Evolutionary conservation across 2,113 vertebrate species (phyloP), one percentile per base, ranked within the genome.

Genomic region (Callochromis pleurospilus): DNA sequence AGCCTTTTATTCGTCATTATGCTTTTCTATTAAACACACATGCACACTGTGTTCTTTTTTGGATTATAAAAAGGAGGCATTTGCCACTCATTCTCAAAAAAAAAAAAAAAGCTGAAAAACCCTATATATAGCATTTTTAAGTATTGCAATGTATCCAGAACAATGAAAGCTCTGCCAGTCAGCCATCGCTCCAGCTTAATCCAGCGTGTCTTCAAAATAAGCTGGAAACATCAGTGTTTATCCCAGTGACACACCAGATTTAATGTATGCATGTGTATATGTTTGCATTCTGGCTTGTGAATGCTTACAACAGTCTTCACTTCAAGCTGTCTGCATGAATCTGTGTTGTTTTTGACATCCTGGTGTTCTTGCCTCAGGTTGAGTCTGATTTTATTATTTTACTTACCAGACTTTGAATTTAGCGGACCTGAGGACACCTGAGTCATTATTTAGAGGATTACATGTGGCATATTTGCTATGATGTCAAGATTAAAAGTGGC

Each of bases 131-230:
- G 81, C 58, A 70, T 88, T 45, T 81, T 58, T 9, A 60, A 82
- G 80, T 54, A 62, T 31, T 83, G 77, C 79, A 51, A 19, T 80
- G 29, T 15, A 45, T 73, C 38, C 65, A 79, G 19, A 86, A 82
- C 83, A 85, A 90, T 85, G 40, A 89, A 93, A 80, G 90, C 87
- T 85, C 79, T 75, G 84, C 86, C 88, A 92, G 79, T 86, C 90
- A 91, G 75, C 84, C 84, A 80, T 81, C 58, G 17, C 79, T 87
- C 55, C 58, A 58, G 85, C 86, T 89, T 86, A 93, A 93, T 92
- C 90, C 88, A n/a, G 82, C 49, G 3, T 56, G 85, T 80, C 55
- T 88, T 73, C n/a, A 80, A 85, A 86, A 88, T 53, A 77, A 90
- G 45, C 77, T 82, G 92, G 2, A 86, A 81, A 75, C 81, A 60